Evolutionary conservation across 1,140 invertebrate genomes (phyloP), one percentile per base, ranked within the genome.

Genomic region (Zophobas atratus): DNA sequence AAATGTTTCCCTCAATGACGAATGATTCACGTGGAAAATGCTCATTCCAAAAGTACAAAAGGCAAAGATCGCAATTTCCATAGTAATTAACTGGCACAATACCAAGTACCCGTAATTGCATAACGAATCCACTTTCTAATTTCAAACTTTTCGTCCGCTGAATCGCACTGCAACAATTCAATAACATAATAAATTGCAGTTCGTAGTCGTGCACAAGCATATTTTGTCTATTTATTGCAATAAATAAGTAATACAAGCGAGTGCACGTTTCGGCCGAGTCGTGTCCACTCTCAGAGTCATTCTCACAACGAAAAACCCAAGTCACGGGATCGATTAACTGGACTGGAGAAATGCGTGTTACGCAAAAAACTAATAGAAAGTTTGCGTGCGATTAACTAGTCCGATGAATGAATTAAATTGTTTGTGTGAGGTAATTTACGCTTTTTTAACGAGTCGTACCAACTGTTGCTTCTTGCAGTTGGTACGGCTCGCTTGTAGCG

Each of bases 211-310:
- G 63, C 63, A 70, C 4, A 38, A 41, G 0, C 20, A 4, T 20
- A 70, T 70, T 70, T 43, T 39, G 41, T 4, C 20, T 70, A 63
- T 63, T 63, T 63, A 63, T 41, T 39, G 41, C 56, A 73, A 55
- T 72, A 51, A 72, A 36, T 36, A 49, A 53, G 48, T 53, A 6
- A 51, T 51, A 51, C 49, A 4, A 20, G 2, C 70, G 33, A 53
- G 49, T 73, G 71, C 71, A 72, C 70, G 70, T 72, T 72, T 72
- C 34, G 32, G 6, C 20, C 34, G 70, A 73, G 41, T 73, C 70
- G 70, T 73, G 70, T 53, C n/a, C 55, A 55, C 39, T 41, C 56
- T 73, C 39, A 36, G 20, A 20, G 20, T 20, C 20, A 20, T 20
- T 20, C 20, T 20, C 20, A 20, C 20, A 20, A 20, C 20, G 20